Conservation (phyloP, 2,888 invertebrate species). For the Blera fallax region DNA sequence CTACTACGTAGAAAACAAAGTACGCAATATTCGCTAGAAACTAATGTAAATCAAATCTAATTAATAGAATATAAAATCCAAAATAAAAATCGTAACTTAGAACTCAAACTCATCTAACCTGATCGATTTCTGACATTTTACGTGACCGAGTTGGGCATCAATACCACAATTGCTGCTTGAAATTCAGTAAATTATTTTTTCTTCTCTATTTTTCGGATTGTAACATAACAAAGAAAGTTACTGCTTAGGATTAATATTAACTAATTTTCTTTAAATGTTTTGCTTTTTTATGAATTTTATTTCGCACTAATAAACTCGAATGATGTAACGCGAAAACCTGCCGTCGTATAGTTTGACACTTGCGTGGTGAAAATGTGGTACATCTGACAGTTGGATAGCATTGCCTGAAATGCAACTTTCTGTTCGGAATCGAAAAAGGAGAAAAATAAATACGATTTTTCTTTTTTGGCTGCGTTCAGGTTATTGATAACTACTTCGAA, state of each 20-base stretch:
- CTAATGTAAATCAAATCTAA: conserved; percentile 19
- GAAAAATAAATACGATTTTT: too few relatives aligned
- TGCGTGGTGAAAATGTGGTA: conserved; percentile 22
- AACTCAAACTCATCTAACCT: conserved; percentile 75
- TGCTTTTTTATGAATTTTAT: conserved; percentile 39
- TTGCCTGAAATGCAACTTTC: neutral
- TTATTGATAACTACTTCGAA: neutral
- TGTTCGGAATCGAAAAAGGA: neutral
- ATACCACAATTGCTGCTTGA: conserved; percentile 60
- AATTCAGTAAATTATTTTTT: conserved; percentile 6
- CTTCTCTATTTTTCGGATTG: conserved; percentile 39
- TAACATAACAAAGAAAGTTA: conserved; percentile 53
- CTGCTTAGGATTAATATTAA: conserved; percentile 11
- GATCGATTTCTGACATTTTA: conserved; percentile 75
- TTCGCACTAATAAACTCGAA: conserved; percentile 65
- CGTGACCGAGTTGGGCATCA: conserved; percentile 24
- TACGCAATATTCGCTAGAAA: conserved; percentile 4
- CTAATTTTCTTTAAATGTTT: conserved; percentile 39
- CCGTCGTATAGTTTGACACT: conserved; percentile 33
- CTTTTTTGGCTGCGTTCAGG: too few relatives aligned
- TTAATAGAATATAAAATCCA: conserved; percentile 17
- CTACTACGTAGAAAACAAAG: conserved; percentile 11
- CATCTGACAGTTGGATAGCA: neutral
- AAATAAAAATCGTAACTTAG: conserved; percentile 2
- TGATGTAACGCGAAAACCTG: conserved; percentile 75